Evolutionary conservation across 2,113 vertebrate species (phyloP).

Genomic region (Platysteira castanea): DNA sequence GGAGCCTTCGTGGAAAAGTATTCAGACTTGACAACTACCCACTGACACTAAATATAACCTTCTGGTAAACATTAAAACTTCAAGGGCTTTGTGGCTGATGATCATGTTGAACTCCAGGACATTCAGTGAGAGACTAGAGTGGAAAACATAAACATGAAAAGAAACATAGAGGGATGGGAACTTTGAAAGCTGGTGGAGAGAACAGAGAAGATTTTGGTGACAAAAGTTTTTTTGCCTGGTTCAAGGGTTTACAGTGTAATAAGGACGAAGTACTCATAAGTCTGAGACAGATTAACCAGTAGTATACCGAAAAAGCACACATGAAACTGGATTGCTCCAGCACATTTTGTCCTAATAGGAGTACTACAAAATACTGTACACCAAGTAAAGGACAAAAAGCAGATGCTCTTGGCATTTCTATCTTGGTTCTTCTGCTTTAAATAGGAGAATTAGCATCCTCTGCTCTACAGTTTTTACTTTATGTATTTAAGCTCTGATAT

Average conservation of each 20-base stretch:
- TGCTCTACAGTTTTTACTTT: background rate
- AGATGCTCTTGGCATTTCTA: background rate
- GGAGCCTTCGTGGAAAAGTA: background rate
- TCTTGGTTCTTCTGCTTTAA: background rate
- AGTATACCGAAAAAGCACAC: background rate
- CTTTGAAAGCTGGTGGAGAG: background rate
- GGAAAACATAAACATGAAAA: constrained; percentile 26
- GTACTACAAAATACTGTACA: background rate
- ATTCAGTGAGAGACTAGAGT: background rate
- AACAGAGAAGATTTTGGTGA: background rate
- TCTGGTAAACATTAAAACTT: constrained; percentile 44
- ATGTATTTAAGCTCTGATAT: background rate
- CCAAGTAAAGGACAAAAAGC: background rate
- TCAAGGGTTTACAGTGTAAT: background rate
- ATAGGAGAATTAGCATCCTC: background rate
- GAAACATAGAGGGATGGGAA: background rate
- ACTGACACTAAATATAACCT: constrained; percentile 16
- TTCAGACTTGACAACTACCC: background rate
- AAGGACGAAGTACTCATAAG: background rate
- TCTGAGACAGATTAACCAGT: background rate
- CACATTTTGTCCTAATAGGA: background rate
- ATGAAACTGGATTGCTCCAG: background rate
- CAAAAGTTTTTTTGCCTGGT: background rate
- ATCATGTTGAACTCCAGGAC: background rate
- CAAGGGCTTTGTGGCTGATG: constrained; percentile 29